Conservation (phyloP, 2,113 vertebrate genomes). For the Numenius arquata region DNA sequence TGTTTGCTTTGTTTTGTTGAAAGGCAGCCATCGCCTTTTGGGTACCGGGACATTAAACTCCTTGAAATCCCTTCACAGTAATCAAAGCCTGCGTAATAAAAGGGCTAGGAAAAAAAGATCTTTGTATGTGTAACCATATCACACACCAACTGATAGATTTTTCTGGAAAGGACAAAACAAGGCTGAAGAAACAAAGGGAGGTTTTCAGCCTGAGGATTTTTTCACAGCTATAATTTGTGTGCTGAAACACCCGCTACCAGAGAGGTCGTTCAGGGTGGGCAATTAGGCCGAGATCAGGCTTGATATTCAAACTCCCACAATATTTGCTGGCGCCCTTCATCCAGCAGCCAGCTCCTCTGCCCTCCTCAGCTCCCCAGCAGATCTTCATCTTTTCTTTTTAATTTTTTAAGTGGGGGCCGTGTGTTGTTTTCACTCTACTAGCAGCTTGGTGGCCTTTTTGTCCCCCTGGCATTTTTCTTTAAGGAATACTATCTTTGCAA, state of each 20-base stretch:
- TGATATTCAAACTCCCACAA: background rate
- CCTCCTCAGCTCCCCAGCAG: background rate
- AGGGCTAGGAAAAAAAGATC: constrained; percentile 73
- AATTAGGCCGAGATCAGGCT: background rate
- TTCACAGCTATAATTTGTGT: background rate
- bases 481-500: background rate
- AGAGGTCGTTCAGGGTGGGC: background rate
- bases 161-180: constrained; percentile 16
- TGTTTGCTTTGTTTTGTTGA: constrained; percentile 54
- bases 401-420: background rate
- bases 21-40: constrained; percentile 63
- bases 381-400: background rate
- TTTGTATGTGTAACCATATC: constrained; percentile 64
- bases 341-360: background rate
- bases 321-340: background rate
- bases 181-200: background rate
- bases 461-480: background rate
- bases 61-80: constrained; percentile 63
- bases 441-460: background rate
- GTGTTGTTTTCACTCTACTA: background rate
- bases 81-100: constrained; percentile 71
- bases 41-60: constrained; percentile 68
- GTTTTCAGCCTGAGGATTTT: constrained; percentile 7
- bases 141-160: constrained; percentile 29
- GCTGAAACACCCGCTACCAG: background rate